A percentile compares a stretch with the other conserved stretches of the same genome.
These are phyloP conservation scores for Parasteatoda tepidariorum DNA, from an alignment of 1,140 invertebrate genomes.

Conservation along the genomic window DNA sequence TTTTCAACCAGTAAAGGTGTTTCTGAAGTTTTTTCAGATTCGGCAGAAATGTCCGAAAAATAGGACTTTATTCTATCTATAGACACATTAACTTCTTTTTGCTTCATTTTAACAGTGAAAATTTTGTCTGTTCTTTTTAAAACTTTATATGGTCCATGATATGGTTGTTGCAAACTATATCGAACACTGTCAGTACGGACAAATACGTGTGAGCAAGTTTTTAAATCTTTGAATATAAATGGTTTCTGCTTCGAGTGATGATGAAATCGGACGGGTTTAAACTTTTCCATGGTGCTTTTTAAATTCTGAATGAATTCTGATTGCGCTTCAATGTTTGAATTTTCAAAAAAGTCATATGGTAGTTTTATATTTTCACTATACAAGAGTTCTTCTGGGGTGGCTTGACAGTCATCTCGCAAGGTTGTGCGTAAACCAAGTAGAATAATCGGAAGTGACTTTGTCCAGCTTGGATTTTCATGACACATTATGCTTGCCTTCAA, in stretches of 20 bases:
- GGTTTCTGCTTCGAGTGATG: neutral
- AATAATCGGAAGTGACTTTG: neutral
- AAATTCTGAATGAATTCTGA: too few relatives aligned
- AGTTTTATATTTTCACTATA: neutral
- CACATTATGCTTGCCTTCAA: constrained; percentile 58
- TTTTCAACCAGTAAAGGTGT: too few relatives aligned
- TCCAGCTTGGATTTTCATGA: neutral
- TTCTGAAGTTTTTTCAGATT: too few relatives aligned
- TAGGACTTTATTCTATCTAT: too few relatives aligned
- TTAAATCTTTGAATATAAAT: constrained; percentile 15
- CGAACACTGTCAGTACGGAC: neutral
- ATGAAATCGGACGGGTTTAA: neutral
- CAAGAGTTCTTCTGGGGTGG: neutral
- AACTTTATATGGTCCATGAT: constrained; percentile 1
- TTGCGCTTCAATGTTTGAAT: too few relatives aligned
- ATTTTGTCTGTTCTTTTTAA: neutral
- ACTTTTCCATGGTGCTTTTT: too few relatives aligned
- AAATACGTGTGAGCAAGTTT: constrained; percentile 1
- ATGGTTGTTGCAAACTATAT: neutral
- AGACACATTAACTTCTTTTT: constrained; percentile 65
- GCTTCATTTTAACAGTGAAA: neutral
- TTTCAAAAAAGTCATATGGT: neutral
- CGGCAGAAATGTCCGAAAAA: too few relatives aligned
- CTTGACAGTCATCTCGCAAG: neutral
- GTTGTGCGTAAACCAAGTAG: neutral